Conservation (phyloP, 1,140 invertebrate genomes). For the Aphis gossypii region DNA sequence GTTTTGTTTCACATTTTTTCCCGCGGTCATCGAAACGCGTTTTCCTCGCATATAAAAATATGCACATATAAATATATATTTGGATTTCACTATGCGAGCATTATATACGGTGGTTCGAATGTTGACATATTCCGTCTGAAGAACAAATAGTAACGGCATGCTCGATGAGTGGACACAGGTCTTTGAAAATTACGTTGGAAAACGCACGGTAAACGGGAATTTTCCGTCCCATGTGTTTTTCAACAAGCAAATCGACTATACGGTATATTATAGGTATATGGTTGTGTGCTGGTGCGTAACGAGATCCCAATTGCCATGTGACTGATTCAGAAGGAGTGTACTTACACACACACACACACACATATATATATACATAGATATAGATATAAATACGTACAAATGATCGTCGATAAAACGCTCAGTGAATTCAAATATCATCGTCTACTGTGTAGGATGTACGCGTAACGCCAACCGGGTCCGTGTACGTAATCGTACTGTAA, state of each 20-base stretch:
- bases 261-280: background rate
- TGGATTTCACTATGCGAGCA: background rate
- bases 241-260: background rate
- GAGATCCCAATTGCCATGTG: background rate
- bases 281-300: background rate
- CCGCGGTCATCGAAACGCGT: background rate
- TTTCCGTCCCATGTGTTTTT: slow-evolving; percentile 39
- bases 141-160: background rate
- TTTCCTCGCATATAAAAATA: background rate
- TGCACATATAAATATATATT: background rate
- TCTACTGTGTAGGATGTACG: background rate
- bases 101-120: background rate
- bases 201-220: slow-evolving; percentile 24
- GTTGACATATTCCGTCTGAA: background rate
- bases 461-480: background rate
- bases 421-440: slow-evolving; percentile 29
- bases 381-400: background rate
- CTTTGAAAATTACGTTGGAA: background rate
- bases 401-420: background rate
- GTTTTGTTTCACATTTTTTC: slow-evolving; percentile 4
- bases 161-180: slow-evolving; percentile 27
- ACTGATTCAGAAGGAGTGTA: background rate
- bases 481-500: background rate
- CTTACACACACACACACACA: background rate
- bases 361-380: background rate